phyloP scores from a whole-genome alignment of 2,797 vertebrate species.

The Spondyliosoma cantharus region DNA sequence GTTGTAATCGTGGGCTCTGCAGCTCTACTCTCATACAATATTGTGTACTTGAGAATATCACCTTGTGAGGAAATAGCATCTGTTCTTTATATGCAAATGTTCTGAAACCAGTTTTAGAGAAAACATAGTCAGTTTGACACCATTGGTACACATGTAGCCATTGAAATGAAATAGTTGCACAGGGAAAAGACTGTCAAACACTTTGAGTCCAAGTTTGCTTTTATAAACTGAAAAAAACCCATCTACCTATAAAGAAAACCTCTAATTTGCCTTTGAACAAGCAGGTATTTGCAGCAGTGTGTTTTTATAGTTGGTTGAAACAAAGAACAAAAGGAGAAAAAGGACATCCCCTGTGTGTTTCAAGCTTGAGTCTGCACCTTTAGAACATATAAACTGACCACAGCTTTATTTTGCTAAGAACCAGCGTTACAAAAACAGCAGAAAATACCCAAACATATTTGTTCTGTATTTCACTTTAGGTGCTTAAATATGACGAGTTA shows the following conservation, averaged over 20 bases:
- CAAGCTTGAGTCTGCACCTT: conserved; percentile 27
- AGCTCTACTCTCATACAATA: neutral
- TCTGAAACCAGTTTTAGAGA: conserved; percentile 9
- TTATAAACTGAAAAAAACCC: neutral
- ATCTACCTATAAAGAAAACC: neutral
- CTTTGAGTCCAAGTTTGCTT: neutral
- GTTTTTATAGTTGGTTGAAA: conserved; percentile 3
- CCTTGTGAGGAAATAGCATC: neutral
- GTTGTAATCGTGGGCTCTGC: neutral
- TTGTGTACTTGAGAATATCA: neutral
- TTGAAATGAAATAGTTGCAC: neutral
- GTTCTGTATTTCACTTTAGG: conserved; percentile 26
- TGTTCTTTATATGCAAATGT: conserved; percentile 12
- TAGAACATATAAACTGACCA: conserved; percentile 16
- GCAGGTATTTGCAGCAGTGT: neutral
- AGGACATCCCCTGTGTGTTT: conserved; percentile 16
- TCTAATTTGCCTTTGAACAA: neutral
- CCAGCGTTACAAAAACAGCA: conserved; percentile 25
- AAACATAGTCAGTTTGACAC: conserved; percentile 11
- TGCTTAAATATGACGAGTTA: conserved; percentile 23
- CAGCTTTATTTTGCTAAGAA: conserved; percentile 37
- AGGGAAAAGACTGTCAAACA: neutral
- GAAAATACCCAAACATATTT: conserved; percentile 17
- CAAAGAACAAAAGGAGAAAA: conserved; percentile 9
- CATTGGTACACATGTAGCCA: neutral